Percentiles rank a stretch among this genome's conserved stretches.
These are phyloP conservation scores for Phania funesta DNA, from an alignment of 2,888 invertebrate species.

Conservation along the genomic window DNA sequence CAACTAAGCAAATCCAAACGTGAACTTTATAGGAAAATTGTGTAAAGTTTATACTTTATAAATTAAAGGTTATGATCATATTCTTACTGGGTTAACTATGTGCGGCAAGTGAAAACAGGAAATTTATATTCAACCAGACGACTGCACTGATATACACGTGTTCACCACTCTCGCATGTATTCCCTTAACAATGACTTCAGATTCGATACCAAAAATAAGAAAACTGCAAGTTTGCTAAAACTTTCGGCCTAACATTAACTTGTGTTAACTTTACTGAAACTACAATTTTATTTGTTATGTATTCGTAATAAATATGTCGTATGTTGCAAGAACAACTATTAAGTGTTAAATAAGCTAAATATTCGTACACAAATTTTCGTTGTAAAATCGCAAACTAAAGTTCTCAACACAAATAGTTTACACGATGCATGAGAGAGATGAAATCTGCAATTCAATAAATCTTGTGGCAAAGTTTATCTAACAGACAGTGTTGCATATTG, in stretches of 20 bases:
- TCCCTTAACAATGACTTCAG: slow-evolving; percentile 1
- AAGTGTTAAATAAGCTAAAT: neutral
- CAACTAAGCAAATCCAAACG: too few relatives aligned
- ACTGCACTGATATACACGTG: neutral
- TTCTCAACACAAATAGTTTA: slow-evolving; percentile 6
- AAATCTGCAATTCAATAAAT: slow-evolving; percentile 33
- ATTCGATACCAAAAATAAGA: neutral
- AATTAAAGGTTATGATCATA: slow-evolving; percentile 31
- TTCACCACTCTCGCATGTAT: neutral
- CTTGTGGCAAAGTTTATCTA: slow-evolving; percentile 31
- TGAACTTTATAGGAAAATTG: too few relatives aligned
- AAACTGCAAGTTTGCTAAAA: slow-evolving; percentile 20
- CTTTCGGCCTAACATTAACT: slow-evolving; percentile 26
- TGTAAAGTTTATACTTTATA: too few relatives aligned
- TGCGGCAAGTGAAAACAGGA: slow-evolving; percentile 29
- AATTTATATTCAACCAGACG: neutral
- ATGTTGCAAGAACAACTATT: neutral
- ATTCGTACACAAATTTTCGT: neutral
- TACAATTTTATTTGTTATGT: neutral
- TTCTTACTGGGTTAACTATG: slow-evolving; percentile 27
- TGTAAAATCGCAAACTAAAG: neutral
- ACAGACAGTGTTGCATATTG: neutral
- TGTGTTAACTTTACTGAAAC: slow-evolving; percentile 4
- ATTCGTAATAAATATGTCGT: neutral
- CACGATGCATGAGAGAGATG: slow-evolving; percentile 28